These are phyloP conservation scores for Orestias chungarensis DNA, from an alignment of 2,797 vertebrate species.

Conservation along the genomic window DNA sequence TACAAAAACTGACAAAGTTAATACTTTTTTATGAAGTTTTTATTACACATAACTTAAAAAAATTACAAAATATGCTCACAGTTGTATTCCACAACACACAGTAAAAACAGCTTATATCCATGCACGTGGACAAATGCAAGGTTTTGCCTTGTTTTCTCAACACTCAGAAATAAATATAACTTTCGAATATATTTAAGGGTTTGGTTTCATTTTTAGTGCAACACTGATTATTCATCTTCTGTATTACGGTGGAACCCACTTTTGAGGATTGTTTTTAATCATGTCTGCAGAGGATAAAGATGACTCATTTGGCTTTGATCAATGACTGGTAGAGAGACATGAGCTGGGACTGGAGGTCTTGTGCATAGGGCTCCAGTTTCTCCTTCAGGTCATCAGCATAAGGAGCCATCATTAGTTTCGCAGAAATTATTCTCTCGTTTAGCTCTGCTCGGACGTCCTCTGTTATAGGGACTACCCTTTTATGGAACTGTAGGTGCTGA, in stretches of 20 bases:
- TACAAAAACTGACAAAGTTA: neutral
- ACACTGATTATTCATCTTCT: slow-evolving; percentile 31
- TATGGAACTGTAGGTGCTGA: slow-evolving; percentile 75
- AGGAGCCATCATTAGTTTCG: slow-evolving; percentile 79
- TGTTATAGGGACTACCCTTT: slow-evolving; percentile 69
- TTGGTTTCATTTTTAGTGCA: slow-evolving; percentile 51
- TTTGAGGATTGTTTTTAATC: slow-evolving; percentile 15
- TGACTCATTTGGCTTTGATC: slow-evolving; percentile 58
- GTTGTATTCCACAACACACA: slow-evolving; percentile 36
- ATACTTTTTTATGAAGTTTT: slow-evolving; percentile 31
- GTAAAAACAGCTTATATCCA: slow-evolving; percentile 63
- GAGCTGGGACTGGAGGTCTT: slow-evolving; percentile 76
- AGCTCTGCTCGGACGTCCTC: slow-evolving; percentile 73
- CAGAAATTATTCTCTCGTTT: slow-evolving; percentile 63
- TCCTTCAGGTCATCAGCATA: slow-evolving; percentile 81
- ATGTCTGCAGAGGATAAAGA: slow-evolving; percentile 8
- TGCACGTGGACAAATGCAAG: slow-evolving; percentile 60
- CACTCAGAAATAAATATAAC: slow-evolving; percentile 67
- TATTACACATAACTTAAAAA: slow-evolving; percentile 59
- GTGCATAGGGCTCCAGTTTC: slow-evolving; percentile 76
- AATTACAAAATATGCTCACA: slow-evolving; percentile 41
- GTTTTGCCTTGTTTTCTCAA: slow-evolving; percentile 35
- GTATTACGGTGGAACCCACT: slow-evolving; percentile 43
- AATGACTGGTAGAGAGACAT: slow-evolving; percentile 73
- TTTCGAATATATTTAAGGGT: slow-evolving; percentile 4